Base-by-base conservation (phyloP, 2,888 invertebrate species). In the Aphodius sticticus region DNA sequence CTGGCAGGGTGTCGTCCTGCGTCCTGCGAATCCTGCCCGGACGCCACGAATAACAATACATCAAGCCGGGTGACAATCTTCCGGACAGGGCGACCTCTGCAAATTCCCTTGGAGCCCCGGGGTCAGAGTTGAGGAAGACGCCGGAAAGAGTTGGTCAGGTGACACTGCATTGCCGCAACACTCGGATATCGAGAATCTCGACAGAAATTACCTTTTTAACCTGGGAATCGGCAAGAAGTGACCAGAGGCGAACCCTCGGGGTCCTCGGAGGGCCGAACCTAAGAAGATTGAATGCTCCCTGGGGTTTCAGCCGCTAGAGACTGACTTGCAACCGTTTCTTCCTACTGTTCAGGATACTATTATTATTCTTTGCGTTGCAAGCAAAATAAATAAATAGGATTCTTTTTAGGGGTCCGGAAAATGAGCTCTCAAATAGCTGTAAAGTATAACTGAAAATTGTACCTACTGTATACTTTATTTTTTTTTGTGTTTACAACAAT, bases 171-270 rank as follows among this genome's bases (percentile, higher is more conserved):
- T 9, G 53, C 53, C 53, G 53, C 53, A 53, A 53, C 53, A 53
- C 53, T 12, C 53, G 9, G 53, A 53, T 53, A 53, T 53, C 53
- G 53, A 53, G 53, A 53, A 53, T 53, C 53, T 53, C 53, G 53
- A 53, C 53, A 53, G 53, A 89, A 89, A 89, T 89, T 89, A 89
- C 89, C 89, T 89, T 88, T 88, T 89, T 89, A 89, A 88, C 88
- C 85, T 7, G 53, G 86, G 86, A 86, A 86, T 86, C 86, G 84
- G 84, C 77, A 86, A 86, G 86, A 86, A 84, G 86, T 86, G 87
- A 86, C 88, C 86, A 35, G 87, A 87, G 87, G 79, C 77, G 76
- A 72, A 85, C 85, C 86, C 84, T 85, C 82, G 71, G 78, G 85
- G 74, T 26, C 4, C 86, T 84, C 83, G 86, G 53, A 53, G 12